These are phyloP conservation scores for Syngnathoides biaculeatus DNA, from an alignment of 2,113 vertebrate species.

Conservation along the genomic window DNA sequence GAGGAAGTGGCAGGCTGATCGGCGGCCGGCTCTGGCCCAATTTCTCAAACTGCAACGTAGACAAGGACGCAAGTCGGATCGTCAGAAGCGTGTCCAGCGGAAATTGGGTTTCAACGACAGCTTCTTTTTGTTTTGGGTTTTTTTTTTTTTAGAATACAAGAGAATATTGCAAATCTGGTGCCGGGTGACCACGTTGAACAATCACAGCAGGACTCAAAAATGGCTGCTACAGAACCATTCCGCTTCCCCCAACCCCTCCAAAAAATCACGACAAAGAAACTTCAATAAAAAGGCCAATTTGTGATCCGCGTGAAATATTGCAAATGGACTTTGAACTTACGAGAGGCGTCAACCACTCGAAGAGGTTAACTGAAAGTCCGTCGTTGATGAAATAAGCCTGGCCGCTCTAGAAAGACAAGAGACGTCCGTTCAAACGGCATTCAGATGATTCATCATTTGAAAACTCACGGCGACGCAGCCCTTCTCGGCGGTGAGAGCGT, in stretches of 20 bases:
- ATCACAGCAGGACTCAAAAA: background rate
- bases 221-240: background rate
- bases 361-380: constrained; percentile 84
- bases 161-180: background rate
- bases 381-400: constrained; percentile 93
- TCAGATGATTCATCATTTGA: too few species aligned
- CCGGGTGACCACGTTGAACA: background rate
- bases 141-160: too few species aligned
- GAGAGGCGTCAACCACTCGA: constrained; percentile 86
- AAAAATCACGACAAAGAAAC: background rate
- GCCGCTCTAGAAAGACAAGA: constrained; percentile 76
- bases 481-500: constrained; percentile 77
- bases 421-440: background rate
- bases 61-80: constrained; percentile 12
- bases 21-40: constrained; percentile 81
- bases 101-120: background rate
- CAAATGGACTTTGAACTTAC: constrained; percentile 67
- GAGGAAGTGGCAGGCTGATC: constrained; percentile 79
- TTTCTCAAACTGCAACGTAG: constrained; percentile 81
- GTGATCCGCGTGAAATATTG: background rate
- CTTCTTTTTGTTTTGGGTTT: background rate
- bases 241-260: too few species aligned
- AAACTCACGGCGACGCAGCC: constrained; percentile 83
- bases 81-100: background rate
- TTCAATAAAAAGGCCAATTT: background rate